Base-by-base conservation (phyloP, 2,113 vertebrate species). In the Entomyzon cyanotis region DNA sequence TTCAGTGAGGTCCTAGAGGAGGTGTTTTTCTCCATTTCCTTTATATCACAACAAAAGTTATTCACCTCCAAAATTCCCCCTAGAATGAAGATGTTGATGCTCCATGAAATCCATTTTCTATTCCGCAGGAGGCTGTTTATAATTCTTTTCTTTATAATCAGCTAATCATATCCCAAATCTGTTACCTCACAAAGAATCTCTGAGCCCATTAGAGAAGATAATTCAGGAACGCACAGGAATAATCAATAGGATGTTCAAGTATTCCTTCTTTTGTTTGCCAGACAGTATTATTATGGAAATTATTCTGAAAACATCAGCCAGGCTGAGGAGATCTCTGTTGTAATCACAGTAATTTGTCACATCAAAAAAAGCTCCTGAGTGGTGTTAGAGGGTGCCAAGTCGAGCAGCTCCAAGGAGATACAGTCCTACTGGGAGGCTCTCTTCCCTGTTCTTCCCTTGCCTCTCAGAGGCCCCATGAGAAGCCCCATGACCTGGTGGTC, bases 261-360 rank as follows among this genome's bases (percentile, higher is more conserved):
- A 56, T 33, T 84, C 25, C 23, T 75, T 21, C 67, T 86, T 52
- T 53, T 83, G 33, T 79, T 76, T 68, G 33, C 33, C 41, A 52
- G 87, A 33, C 56, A 65, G 17, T 9, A 73, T 93, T 76, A 63
- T 92, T 75, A 91, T 68, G 71, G 76, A 91, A 94, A 89, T 93
- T 19, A 52, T 55, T 44, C 39, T 33, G 50, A 49, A 90, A 84
- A 37, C 46, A 52, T 15, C 69, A 89, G 35, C 35, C 24, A 44
- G 70, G 24, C 65, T 62, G 75, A 67, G 46, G 42, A 67, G 25
- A 25, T 27, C 42, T 65, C 7, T 52, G 21, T 12, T 69, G 35
- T 24, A 65, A 69, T 47, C 55, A 49, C 7, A 67, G 50, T 15
- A 30, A 90, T 90, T 49, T 84, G 31, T 63, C 23, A 62, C 42